Base-by-base conservation (phyloP, 2,797 vertebrate genomes). In the Telmatherina bonti region DNA sequence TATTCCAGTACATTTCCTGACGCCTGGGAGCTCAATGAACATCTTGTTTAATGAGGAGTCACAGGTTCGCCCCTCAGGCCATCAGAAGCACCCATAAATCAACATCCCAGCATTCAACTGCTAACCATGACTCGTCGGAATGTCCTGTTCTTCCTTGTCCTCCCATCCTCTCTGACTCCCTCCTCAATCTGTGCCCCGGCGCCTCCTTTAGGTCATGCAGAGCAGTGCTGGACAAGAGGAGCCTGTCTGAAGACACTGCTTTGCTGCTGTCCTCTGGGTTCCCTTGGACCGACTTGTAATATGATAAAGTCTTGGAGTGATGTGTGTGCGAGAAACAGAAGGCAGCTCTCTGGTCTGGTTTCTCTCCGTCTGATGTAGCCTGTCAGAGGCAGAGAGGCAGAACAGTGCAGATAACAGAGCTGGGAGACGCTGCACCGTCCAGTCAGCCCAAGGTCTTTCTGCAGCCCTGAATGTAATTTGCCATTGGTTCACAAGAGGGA, bases 281-380 rank as follows among this genome's bases (percentile, higher is more conserved):
- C 79, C 86, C 75, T 63, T 63, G 66, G 79, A 84, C 76, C 71
- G 47, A 71, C 75, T 78, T 69, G 83, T 92, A 91, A 92, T 85
- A 81, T 82, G 89, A 92, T 93, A 89, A 91, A 86, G 85, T 88
- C 85, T 74, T 60, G 72, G 73, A 88, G 78, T 88, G 80, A 89
- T 88, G 87, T 81, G 86, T 87, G 75, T 69, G 82, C 83, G 78
- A 77, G 85, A 83, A 91, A 91, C 85, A 87, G 72, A 88, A 89
- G 81, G 88, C 87, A 91, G 88, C 79, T 84, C 84, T 74, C 82
- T 86, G 85, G 84, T 92, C 91, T 91, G 92, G 91, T 81, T 92
- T 90, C 82, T 85, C 79, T 90, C 90, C 26, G 76, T 83, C 69
- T 89, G 87, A 91, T 87, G 88, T 85, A 72, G 76, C 77, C 82